Base-by-base conservation (phyloP, 37 sponge, comb jelly and placozoan species). In the Aphrocallistes beatrix region DNA sequence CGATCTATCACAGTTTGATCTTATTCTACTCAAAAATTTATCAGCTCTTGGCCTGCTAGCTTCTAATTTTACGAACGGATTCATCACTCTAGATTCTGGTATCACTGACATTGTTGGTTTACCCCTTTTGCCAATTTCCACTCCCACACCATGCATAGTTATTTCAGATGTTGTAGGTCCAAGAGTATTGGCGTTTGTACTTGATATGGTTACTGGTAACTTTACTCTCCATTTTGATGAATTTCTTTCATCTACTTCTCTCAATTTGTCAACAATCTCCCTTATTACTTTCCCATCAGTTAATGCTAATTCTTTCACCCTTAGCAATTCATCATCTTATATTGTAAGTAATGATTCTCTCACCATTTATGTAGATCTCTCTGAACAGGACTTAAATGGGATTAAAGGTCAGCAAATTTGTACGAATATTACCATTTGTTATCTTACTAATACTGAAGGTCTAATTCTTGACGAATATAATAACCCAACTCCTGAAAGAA, bases 161-260 rank as follows among this genome's bases (percentile, higher is more conserved):
- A 51, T 90, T 38, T 81, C 85, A 36, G 94, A 94, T 51, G 88
- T 87, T 36, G 81, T 88, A 36, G 94, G 93, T 9, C 93, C 96
- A 13, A 37, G 84, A 0, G 88, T 95, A 38, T 86, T 91, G 17
- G 89, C 93, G 0, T 95, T 91, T 69, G 86, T 85, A 38, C 89
- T 95, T 51, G 96, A 95, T 51, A 85, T 95, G 82, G 85, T 91
- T 82, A 90, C 85, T 45, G 96, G 93, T 36, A 91, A 91, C 82
- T 50, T 95, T 0, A 89, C 92, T 19, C 51, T 95, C 17, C 93
- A 91, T 38, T 95, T 95, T 88, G 90, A 90, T 88, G 92, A 95
- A 85, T 50, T 87, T 9, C 87, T 95, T 1, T 85, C 85, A 17
- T 40, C 75, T 38, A 36, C 85, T 0, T 83, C 89, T 21, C 89